Base-by-base conservation (phyloP, 2,888 invertebrate genomes). In the Ochlodes sylvanus region DNA sequence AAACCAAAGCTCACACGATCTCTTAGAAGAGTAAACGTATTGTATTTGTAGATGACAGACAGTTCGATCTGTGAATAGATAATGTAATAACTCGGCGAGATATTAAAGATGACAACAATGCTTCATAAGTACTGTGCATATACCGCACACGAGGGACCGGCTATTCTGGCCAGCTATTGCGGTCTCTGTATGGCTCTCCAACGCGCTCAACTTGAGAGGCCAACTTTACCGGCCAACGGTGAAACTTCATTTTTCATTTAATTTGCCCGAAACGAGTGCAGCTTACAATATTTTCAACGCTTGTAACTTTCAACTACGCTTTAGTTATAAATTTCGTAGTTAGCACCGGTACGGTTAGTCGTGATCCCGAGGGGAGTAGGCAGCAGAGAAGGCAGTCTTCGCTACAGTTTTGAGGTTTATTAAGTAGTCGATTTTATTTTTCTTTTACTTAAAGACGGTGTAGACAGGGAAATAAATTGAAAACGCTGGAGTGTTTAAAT, bases 211-310 rank as follows among this genome's bases (percentile, higher is more conserved):
- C 90, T 92, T 89, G 88, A 88, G 89, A 87, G 85, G 84, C 79
- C 85, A 91, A 92, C 90, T 91, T 91, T 82, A 86, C 82, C 88
- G 83, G 84, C 84, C 83, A 83, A 85, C 85, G 81, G 83, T 76
- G 79, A 83, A 91, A 92, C 90, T 92, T 91, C 85, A 85, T 88
- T 92, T 92, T 91, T 89, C 92, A 91, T 92, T 92, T 92, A 92
- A 92, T 92, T 92, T 89, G 86, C 81, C 86, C 86, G 85, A 89
- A 92, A 92, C 90, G 89, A 92, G 89, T 88, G 82, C 88, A 84
- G 90, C 87, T 91, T 90, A 90, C 90, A 89, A 92, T 92, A 92
- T 92, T 92, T 91, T 88, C 89, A 87, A 86, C 88, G 86, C 86
- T 88, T 77, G 84, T 84, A 91, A 91, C 88, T 90, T 89, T 88